phyloP scores from a whole-genome alignment of 2,113 vertebrate species.

The Upupa epops region DNA sequence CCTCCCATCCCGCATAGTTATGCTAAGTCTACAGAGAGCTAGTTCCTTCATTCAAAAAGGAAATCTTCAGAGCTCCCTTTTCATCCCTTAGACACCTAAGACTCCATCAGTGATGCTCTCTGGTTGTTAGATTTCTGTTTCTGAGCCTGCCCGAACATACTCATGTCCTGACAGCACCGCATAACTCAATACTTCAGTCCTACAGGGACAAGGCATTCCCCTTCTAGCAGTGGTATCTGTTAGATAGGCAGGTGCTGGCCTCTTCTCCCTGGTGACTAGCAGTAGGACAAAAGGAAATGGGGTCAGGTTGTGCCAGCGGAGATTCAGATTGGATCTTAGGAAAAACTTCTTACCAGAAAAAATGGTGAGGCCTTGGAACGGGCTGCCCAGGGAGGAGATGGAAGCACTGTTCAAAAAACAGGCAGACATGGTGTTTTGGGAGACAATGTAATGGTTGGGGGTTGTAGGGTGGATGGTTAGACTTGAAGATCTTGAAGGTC shows the following conservation, averaged over 20 bases:
- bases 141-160: background rate
- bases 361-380: too few species aligned
- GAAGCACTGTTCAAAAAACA: too few species aligned
- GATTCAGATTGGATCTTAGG: too few species aligned
- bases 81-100: background rate
- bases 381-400: too few species aligned
- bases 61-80: background rate
- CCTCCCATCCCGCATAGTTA: background rate
- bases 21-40: background rate
- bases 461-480: too few species aligned
- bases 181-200: background rate
- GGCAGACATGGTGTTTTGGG: too few species aligned
- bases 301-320: too few species aligned
- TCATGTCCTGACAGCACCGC: background rate
- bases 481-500: too few species aligned
- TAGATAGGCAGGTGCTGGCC: background rate
- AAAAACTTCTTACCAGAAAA: too few species aligned
- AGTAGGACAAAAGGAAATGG: too few species aligned
- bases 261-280: too few species aligned
- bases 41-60: conserved; percentile 26
- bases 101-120: conserved; percentile 17
- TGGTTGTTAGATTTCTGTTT: conserved; percentile 7
- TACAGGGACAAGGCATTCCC: background rate
- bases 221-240: background rate
- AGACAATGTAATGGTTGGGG: too few species aligned